Percentiles rank a stretch among this genome's conserved stretches.
phyloP scores from a whole-genome alignment of 2,888 invertebrate genomes.

The Drosophila kambysellisi region DNA sequence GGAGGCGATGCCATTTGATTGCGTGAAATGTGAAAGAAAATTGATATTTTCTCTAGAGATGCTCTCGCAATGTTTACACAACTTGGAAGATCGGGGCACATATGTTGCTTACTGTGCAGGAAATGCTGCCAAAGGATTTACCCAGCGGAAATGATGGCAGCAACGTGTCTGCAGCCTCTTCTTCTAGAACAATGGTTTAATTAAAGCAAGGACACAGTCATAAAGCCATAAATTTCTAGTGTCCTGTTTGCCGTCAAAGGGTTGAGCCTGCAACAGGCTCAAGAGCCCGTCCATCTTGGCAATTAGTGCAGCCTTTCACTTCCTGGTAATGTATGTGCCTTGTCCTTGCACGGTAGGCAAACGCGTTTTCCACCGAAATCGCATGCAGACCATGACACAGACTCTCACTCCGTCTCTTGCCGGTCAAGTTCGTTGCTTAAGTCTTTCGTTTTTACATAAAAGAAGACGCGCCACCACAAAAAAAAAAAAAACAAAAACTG shows the following conservation, averaged over 20 bases:
- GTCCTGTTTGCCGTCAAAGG: constrained; percentile 56
- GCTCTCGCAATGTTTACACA: constrained; percentile 39
- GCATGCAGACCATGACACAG: constrained; percentile 1
- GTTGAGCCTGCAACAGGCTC: constrained; percentile 40
- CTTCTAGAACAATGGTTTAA: constrained; percentile 62
- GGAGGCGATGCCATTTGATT: constrained; percentile 61
- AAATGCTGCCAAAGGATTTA: constrained; percentile 60
- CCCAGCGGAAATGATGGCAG: constrained; percentile 52
- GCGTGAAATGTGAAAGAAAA: constrained; percentile 68
- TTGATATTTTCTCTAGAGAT: constrained; percentile 47
- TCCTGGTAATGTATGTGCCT: constrained; percentile 36
- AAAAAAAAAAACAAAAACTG: constrained; percentile 29
- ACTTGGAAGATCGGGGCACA: constrained; percentile 35
- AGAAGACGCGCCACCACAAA: constrained; percentile 48
- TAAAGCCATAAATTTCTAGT: constrained; percentile 69
- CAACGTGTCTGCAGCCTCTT: constrained; percentile 6
- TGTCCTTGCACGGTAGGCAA: constrained; percentile 74
- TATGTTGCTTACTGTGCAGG: constrained; percentile 55
- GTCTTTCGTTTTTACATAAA: constrained; percentile 64
- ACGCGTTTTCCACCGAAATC: constrained; percentile 49
- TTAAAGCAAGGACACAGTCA: constrained; percentile 75
- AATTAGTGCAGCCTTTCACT: constrained; percentile 57
- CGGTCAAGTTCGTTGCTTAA: constrained; percentile 70
- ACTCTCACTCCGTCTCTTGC: neutral
- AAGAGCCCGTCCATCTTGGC: constrained; percentile 5